Evolutionary conservation across 1,140 invertebrate genomes (phyloP).

Genomic region (Mycetomoellerius zeteki): DNA sequence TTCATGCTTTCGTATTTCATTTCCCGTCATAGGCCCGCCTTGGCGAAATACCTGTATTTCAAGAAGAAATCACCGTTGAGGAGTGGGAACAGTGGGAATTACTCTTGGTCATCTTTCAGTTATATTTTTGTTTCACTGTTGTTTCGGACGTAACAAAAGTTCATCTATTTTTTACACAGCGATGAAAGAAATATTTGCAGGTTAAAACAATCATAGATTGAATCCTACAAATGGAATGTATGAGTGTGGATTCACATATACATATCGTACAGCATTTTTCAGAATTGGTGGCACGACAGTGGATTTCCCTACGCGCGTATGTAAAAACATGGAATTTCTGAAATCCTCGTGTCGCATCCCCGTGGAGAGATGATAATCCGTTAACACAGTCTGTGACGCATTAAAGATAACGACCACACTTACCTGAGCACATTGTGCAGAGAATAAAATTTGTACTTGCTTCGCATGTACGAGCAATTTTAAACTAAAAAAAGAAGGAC

Average conservation of each 20-base stretch:
- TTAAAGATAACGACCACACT: background rate
- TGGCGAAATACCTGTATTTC: background rate
- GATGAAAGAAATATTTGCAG: background rate
- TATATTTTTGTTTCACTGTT: background rate
- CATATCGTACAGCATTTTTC: background rate
- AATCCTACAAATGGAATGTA: slow-evolving; percentile 1
- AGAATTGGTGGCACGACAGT: background rate
- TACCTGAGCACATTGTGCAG: background rate
- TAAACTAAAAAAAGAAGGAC: background rate
- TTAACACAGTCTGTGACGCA: background rate
- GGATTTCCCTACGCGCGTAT: background rate
- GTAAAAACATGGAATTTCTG: slow-evolving; percentile 16
- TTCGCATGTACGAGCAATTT: background rate
- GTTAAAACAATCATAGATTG: background rate
- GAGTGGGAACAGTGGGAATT: too few relatives aligned
- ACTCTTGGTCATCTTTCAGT: background rate
- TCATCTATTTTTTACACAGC: background rate
- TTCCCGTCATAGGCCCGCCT: background rate
- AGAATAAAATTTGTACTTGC: background rate
- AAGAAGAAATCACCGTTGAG: background rate
- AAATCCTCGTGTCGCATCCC: background rate
- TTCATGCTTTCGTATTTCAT: slow-evolving; percentile 29
- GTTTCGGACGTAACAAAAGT: too few relatives aligned
- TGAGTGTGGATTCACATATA: background rate
- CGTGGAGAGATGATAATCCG: background rate